Evolutionary conservation across 2,797 vertebrate species (phyloP).

Genomic region (Protosalanx chinensis): DNA sequence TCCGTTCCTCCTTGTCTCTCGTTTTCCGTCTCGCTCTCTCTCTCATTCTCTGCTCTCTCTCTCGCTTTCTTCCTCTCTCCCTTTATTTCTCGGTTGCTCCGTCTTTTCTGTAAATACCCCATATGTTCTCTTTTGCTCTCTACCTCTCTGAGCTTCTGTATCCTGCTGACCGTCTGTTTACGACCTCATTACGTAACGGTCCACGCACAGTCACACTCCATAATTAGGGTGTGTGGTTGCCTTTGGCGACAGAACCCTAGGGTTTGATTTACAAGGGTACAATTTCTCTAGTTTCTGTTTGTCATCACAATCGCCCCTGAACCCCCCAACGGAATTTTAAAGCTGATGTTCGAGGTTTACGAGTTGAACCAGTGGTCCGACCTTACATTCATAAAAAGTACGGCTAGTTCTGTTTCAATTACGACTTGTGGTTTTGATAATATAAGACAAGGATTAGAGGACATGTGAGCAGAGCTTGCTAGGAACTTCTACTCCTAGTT

Average conservation of each 20-base stretch:
- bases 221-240: too few relatives aligned
- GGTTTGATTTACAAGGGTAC: too few relatives aligned
- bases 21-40: constrained; percentile 10
- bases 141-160: constrained; percentile 27
- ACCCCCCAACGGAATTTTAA: constrained; percentile 1
- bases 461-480: too few relatives aligned
- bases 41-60: constrained; percentile 17
- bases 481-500: too few relatives aligned
- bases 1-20: neutral
- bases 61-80: constrained; percentile 5
- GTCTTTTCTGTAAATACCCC: neutral
- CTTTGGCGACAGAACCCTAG: too few relatives aligned
- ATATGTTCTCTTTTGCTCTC: neutral
- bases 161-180: constrained; percentile 17
- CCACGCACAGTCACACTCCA: neutral
- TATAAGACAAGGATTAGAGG: too few relatives aligned
- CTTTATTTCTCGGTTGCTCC: neutral
- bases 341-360: neutral
- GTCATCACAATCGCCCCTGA: constrained; percentile 1
- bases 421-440: too few relatives aligned
- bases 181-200: constrained; percentile 25
- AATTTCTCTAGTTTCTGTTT: constrained; percentile 9
- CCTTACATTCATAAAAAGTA: neutral
- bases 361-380: neutral
- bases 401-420: too few relatives aligned